These are phyloP conservation scores for Toxotes jaculatrix DNA, from an alignment of 2,113 vertebrate genomes.

Conservation along the genomic window DNA sequence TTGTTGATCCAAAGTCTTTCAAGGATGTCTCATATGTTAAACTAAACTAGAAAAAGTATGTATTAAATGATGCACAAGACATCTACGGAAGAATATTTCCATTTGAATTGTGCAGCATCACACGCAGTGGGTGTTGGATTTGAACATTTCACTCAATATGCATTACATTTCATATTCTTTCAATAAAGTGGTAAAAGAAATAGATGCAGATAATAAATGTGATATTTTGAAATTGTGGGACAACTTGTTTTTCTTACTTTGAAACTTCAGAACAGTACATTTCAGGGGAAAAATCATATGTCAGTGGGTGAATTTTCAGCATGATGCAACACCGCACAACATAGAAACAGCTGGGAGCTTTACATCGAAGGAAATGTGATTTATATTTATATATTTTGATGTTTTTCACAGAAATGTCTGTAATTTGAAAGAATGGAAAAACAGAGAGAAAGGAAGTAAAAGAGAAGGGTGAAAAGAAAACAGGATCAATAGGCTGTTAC, in stretches of 20 bases:
- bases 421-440: not conserved
- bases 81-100: too few relatives aligned
- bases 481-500: not conserved
- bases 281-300: not conserved
- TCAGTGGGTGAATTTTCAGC: not conserved
- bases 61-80: too few relatives aligned
- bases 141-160: too few relatives aligned
- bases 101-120: too few relatives aligned
- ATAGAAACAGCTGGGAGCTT: not conserved
- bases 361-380: not conserved
- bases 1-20: too few relatives aligned
- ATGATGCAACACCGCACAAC: not conserved
- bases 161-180: not conserved
- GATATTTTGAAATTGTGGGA: not conserved
- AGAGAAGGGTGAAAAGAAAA: not conserved
- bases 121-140: too few relatives aligned
- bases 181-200: not conserved
- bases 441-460: not conserved
- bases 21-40: not conserved
- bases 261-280: not conserved
- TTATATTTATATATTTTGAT: constrained; percentile 11
- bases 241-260: constrained; percentile 1
- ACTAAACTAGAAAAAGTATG: too few relatives aligned
- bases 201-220: not conserved
- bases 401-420: constrained; percentile 1